Conservation (phyloP, 2,797 vertebrate genomes). For the Xenops minutus region DNA sequence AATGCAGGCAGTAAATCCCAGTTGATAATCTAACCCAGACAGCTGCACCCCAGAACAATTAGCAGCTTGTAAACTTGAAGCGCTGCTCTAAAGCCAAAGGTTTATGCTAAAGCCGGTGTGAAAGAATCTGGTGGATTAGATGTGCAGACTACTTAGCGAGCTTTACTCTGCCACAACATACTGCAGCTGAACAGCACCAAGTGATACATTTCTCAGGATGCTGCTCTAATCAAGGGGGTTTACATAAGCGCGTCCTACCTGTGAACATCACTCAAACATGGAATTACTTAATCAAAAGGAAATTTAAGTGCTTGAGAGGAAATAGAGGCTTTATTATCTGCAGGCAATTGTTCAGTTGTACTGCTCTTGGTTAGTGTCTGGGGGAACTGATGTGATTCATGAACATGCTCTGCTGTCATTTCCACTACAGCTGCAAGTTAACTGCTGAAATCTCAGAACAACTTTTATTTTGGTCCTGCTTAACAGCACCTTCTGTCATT, state of each 20-base stretch:
- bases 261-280: not conserved
- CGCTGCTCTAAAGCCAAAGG: not conserved
- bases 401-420: not conserved
- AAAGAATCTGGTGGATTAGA: not conserved
- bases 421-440: not conserved
- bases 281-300: conserved; percentile 44
- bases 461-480: not conserved
- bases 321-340: conserved; percentile 13
- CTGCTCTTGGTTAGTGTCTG: not conserved
- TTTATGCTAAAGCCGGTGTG: not conserved
- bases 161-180: not conserved
- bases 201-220: not conserved
- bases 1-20: not conserved
- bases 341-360: not conserved
- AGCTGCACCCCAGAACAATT: not conserved
- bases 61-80: not conserved
- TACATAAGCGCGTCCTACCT: not conserved
- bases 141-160: not conserved
- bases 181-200: not conserved
- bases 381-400: not conserved
- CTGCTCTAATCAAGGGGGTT: not conserved
- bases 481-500: not conserved
- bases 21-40: not conserved
- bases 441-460: not conserved
- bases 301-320: conserved; percentile 19